Base-by-base conservation (phyloP, 2,113 vertebrate species). In the Oreochromis niloticus region DNA sequence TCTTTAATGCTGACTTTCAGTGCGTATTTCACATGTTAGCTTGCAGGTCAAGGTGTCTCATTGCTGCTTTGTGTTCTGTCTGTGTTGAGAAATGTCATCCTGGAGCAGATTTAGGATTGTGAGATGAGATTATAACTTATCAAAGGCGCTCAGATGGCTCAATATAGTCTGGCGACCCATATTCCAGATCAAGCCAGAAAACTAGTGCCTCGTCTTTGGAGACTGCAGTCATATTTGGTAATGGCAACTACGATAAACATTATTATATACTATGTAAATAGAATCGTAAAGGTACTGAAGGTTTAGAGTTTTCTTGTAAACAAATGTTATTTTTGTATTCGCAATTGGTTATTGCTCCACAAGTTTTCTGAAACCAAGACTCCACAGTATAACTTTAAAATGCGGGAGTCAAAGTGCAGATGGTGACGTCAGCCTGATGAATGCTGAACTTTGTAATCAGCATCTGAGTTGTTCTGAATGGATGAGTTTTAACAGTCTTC, bases 61-160 rank as follows among this genome's bases (percentile, higher is more conserved):
- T 32, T 80, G 6, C 4, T 34, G 17, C 11, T 57, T 17, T 32
- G 30, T 56, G 19, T 89, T 24, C 6, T 11, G 12, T 41, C 22
- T 11, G 9, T 48, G 68, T 80, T 39, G 57, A 43, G 41, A 50
- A 30, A 80, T 84, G 81, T 73, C 19, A n/a, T 43, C 85, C n/a
- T 88, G 27, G 52, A 90, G 48, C 48, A n/a, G 82, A 88, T 90
- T 87, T 93, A 87, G 87, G 80, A 82, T 92, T 87, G 75, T 41
- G 73, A 89, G 52, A 81, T 83, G 87, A 92, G 85, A 92, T 91
- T 91, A 92, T 90, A 81, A 85, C 3, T 88, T 85, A 88, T 85
- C 79, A 85, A 82, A 89, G 59, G 78, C 86, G 88, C 89, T 92
- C 79, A 85, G 80, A 78, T 56, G 55, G 56, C n/a, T 41, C 52